Evolutionary conservation across 2,888 invertebrate genomes (phyloP), one percentile per base, ranked within the genome.

Genomic region (Brenthis ino): DNA sequence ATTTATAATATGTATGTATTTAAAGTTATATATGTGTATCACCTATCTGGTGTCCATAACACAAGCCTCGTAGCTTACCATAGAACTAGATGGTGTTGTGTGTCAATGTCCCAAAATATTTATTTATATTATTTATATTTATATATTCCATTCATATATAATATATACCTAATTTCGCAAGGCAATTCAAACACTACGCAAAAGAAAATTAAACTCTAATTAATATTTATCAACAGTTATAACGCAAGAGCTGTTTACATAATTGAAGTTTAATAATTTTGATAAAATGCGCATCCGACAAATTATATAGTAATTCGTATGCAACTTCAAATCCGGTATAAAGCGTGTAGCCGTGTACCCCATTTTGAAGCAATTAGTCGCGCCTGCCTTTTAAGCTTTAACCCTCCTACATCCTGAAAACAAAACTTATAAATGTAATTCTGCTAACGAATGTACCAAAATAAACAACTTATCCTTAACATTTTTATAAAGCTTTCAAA

Each of bases 291-390:
- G 51, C 37, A 65, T 67, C 61, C 66, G 65, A 76, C 75, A 73
- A 74, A 75, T 75, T 72, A 73, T 57, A 51, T 57, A 37, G 72
- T 76, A 77, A 73, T 73, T 75, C 71, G 76, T 74, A 73, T 72
- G 61, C 67, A 70, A 77, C 73, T 72, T 72, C 66, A 67, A 70
- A 68, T 65, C 73, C 70, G 64, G 74, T 74, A 75, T 65, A 75
- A 74, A 75, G 76, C 68, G 47, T 65, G 68, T 68, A 63, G 53
- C 37, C 33, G 53, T 63, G 61, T 37, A 73, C 73, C 72, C 77
- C 79, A 81, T 82, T 80, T 79, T 74, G 73, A 74, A 72, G 77
- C 82, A 81, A 83, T 83, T 83, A 83, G 78, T 76, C 76, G 75
- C 74, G 76, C 67, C 76, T 67, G 69, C 64, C 65, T 72, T 65